Evolutionary conservation across 2,888 invertebrate species (phyloP), one percentile per base, ranked within the genome.

Genomic region (Listrodromus nycthemerus): DNA sequence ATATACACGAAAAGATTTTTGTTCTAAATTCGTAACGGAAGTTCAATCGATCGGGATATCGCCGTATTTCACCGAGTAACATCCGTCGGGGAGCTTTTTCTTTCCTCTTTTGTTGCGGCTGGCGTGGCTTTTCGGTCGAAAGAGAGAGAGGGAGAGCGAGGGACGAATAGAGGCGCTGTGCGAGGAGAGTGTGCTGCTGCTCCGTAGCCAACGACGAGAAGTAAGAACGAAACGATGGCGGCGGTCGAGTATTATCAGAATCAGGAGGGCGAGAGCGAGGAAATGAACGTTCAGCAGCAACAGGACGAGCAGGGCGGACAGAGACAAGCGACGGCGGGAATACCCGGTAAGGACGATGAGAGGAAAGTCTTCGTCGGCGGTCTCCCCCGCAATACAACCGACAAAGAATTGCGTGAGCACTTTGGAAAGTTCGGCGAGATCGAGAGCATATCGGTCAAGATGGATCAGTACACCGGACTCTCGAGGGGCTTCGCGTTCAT

Each of bases 401-500:
- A 94, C 94, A 95, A 94, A 91, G 95, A 96, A 91, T 91, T 96
- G 85, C 94, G 94, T 87, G 95, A 95, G 81, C 95, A 96, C 91
- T 96, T 96, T 91, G 93, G 94, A 87, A 95, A 95, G 91, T 96
- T 94, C 91, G 96, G 96, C 67, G 95, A 95, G 86, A 95, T 96
- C 84, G 94, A 95, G 86, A 95, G 95, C 90, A 94, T 95, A 87
- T 95, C 95, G 85, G 94, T 96, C 81, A 96, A 96, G 93, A 95
- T 95, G 90, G 96, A 96, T 91, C 94, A 95, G 30, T 94, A 94
- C 86, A 95, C 96, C 77, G 95, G 95, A 71, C 92, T 95, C 85
- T 95, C 95, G 48, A 93, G 96, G 89, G 96, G 96, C 65, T 96
- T 96, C 92, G 96, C 95, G 63, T 96, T 96, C 92, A 95, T 96